Conservation (phyloP, 2,113 vertebrate genomes). For the Phaethon lepturus region DNA sequence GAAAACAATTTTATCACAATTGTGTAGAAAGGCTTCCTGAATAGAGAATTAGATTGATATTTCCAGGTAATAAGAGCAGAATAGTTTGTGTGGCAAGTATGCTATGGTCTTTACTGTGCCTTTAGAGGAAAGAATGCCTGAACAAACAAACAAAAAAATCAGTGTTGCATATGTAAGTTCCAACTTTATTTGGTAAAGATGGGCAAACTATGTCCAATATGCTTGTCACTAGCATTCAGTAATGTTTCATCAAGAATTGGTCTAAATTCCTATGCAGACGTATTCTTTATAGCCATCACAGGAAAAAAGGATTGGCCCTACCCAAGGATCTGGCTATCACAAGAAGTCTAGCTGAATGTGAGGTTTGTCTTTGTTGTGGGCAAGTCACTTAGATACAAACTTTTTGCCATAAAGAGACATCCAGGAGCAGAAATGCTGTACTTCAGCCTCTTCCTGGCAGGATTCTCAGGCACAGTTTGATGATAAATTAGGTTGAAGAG, state of each 20-base stretch:
- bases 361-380: neutral
- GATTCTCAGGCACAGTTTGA: neutral
- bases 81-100: neutral
- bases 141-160: neutral
- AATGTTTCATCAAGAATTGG: neutral
- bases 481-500: neutral
- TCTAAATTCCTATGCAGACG: neutral
- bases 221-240: neutral
- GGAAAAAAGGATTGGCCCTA: neutral
- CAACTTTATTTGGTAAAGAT: neutral
- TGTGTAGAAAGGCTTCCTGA: neutral
- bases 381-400: neutral
- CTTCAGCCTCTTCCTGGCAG: neutral
- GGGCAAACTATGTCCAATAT: neutral
- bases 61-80: constrained; percentile 17
- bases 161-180: neutral
- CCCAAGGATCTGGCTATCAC: fast-evolving
- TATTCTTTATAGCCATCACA: neutral
- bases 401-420: neutral
- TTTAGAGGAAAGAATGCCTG: neutral
- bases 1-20: constrained; percentile 2
- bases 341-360: neutral
- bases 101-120: neutral
- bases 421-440: neutral
- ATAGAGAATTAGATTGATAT: neutral